Evolutionary conservation across 37 sponge, comb jelly and placozoan genomes (phyloP).

Genomic region (Theonella swinhoei): DNA sequence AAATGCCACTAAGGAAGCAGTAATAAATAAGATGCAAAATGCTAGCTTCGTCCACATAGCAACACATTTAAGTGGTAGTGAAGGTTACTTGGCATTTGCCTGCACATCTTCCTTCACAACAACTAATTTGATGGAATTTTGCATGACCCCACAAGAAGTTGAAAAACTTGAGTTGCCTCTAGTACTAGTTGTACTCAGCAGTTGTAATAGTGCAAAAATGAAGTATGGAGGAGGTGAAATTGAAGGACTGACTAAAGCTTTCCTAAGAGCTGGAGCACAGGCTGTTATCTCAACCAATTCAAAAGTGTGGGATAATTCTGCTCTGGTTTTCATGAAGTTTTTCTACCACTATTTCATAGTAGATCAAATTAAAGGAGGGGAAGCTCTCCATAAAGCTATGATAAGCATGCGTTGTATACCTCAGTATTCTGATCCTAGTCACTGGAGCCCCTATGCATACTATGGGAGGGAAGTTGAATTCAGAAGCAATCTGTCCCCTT

Average conservation of each 20-base stretch:
- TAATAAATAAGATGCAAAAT: too few relatives aligned
- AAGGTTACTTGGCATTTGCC: too few relatives aligned
- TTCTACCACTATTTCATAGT: conserved; percentile 76
- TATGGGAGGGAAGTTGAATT: conserved; percentile 60
- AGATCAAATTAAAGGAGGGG: conserved; percentile 43
- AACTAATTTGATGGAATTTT: too few relatives aligned
- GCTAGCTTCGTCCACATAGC: too few relatives aligned
- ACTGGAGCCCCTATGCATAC: conserved; percentile 81
- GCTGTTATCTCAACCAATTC: conserved; percentile 73
- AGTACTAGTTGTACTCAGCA: conserved; percentile 71
- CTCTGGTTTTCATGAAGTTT: conserved; percentile 72
- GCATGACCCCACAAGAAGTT: conserved; percentile 64
- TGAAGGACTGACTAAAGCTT: conserved; percentile 73
- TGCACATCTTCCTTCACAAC: too few relatives aligned
- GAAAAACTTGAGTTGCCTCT: conserved; percentile 58
- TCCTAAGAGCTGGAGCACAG: conserved; percentile 79
- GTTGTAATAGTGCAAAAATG: conserved; percentile 66
- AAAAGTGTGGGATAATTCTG: conserved; percentile 77
- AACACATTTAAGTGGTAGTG: too few relatives aligned
- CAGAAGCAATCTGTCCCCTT: background rate
- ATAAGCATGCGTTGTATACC: conserved; percentile 67
- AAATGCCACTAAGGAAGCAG: too few relatives aligned
- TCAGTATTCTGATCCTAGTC: conserved; percentile 57
- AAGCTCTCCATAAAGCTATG: conserved; percentile 76
- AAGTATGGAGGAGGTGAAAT: conserved; percentile 66